Evolutionary conservation across 2,888 invertebrate genomes (phyloP), one percentile per base, ranked within the genome.

Genomic region (Tubulanus polymorphus): DNA sequence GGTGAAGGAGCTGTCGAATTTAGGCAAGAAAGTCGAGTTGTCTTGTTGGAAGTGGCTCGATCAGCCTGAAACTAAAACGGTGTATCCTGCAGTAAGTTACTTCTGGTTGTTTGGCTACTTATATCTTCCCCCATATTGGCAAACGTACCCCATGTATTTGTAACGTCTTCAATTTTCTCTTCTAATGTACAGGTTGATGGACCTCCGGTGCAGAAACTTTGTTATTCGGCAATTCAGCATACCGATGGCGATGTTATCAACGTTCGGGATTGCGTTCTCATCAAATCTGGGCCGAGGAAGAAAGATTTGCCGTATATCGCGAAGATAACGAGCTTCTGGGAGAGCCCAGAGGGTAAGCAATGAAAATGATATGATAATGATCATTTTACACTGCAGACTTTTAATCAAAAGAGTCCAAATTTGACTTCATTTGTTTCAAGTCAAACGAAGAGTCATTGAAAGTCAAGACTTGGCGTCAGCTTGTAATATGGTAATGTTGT

Each of bases 281-380:
- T 96, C 63, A 88, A 91, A 66, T 92, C 94, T 46, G 91, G 91
- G 52, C 85, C 83, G 73, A 86, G 84, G 69, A 88, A 87, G 70
- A 90, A 88, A 68, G 91, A 93, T 75, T 84, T 93, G 67, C 96
- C 96, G 26, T 96, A 89, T 80, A 92, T 96, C 52, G 96, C 95
- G 50, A 90, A 94, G 81, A 90, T 96, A 62, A 91, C 92, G 53
- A 88, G 91, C 57, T 85, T 96, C 30, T 96, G 94, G 93, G 93
- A 94, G 80, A 91, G 93, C 82, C 90, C 92, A 2, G 91, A 92
- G 79, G 93, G 94, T 92, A 78, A 82, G 82, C n/a, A n/a, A n/a
- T n/a, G n/a, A n/a, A n/a, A n/a, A n/a, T n/a, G n/a, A n/a, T n/a
- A n/a, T n/a, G n/a, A n/a, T n/a, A n/a, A n/a, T n/a, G n/a, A n/a